Evolutionary conservation across 2,113 vertebrate genomes (phyloP).

Genomic region (Oreochromis aureus): DNA sequence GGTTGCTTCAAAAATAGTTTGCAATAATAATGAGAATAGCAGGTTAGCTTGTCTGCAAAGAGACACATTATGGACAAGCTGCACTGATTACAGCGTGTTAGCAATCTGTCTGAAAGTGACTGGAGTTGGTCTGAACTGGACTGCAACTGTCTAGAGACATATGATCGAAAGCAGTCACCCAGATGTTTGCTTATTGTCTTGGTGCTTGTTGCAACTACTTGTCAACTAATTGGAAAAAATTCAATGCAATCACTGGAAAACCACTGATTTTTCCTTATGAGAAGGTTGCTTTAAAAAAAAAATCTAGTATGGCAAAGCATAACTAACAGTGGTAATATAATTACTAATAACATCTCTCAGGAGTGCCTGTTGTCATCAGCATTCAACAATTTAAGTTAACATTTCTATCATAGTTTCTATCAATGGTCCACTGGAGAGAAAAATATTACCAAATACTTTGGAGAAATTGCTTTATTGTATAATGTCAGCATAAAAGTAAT

Average conservation of each 20-base stretch:
- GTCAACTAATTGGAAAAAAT: neutral
- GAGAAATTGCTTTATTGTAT: neutral
- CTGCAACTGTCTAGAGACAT: neutral
- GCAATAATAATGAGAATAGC: neutral
- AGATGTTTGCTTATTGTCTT: neutral
- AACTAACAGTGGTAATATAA: neutral
- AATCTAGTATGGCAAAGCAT: neutral
- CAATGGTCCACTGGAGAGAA: neutral
- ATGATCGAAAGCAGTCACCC: neutral
- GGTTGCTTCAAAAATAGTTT: neutral
- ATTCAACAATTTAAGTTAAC: neutral
- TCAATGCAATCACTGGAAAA: neutral
- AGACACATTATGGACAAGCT: neutral
- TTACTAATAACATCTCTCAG: neutral
- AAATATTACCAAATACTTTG: neutral
- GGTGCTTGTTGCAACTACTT: neutral
- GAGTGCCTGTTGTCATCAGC: neutral
- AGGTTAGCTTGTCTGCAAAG: neutral
- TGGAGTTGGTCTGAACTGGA: neutral
- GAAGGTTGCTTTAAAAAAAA: neutral
- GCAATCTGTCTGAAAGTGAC: neutral
- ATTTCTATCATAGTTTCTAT: neutral
- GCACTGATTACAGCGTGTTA: neutral
- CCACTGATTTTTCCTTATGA: neutral
- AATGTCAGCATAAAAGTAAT: neutral